Base-by-base conservation (phyloP, 2,888 invertebrate genomes). In the Artemia sp. region DNA sequence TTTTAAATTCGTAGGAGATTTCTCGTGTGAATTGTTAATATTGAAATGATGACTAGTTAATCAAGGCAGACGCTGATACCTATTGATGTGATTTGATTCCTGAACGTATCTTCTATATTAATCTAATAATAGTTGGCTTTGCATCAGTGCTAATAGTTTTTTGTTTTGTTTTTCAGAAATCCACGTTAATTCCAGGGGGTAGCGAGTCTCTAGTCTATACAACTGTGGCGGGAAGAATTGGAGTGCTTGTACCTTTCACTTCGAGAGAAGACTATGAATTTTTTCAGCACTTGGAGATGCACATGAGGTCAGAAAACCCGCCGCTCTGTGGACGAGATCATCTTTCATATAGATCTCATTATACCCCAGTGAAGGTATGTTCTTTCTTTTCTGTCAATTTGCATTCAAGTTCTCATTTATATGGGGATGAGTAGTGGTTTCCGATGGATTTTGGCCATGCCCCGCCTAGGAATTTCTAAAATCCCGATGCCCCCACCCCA, bases 201-300 rank as follows among this genome's bases (percentile, higher is more conserved):
- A 93, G 92, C 0, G 98, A 98, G 79, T 92, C 93, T 0, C 82
- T 98, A 7, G 87, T 99, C 3, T 99, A 99, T 78, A 92, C 96
- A 0, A 96, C 97, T 0, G 78, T 98, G 12, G 92, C 94, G 72
- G 98, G 96, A 5, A 76, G 92, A 0, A 89, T 96, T 0, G 95
- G 95, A 1, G 92, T 93, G 9, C 82, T 96, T 58, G 88, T 95
- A 24, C 93, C 95, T 0, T 95, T 96, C 76, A 92, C 93, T 0
- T 92, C 92, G 19, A 86, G 92, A 75, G 95, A 97, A 81, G 97
- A 98, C 79, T 95, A 94, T 75, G 98, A 98, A 78, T 97, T 98
- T 79, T 98, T 98, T 82, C 96, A 97, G 77, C 95, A 97, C 80
- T 81, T 98, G 73, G 98, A 98, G 80, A 98, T 99, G 97, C 96